Evolutionary conservation across 2,888 invertebrate species (phyloP), one percentile per base, ranked within the genome.

Genomic region (Cartodere bifasciata): DNA sequence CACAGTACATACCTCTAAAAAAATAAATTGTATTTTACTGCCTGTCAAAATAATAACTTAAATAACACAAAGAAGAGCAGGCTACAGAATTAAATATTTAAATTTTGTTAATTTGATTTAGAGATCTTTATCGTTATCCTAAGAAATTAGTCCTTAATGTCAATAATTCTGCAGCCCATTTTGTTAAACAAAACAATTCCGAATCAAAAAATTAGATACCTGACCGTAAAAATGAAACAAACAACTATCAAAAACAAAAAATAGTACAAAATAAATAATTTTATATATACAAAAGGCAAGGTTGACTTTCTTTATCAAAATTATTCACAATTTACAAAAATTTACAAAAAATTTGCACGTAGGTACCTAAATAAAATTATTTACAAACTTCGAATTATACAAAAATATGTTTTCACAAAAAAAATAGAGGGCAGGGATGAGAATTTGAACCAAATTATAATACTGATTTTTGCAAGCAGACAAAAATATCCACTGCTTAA

Each of bases 1-100:
- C 58, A 58, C 44, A 53, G 58, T 58, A 58, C 58, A 58, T 57
- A 58, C 58, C 51, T 46, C 39, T 44, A 47, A 49, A 50, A 49
- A 49, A 52, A 48, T 40, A 45, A 47, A 50, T 48, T 52, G 52
- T 49, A 54, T 49, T 53, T 50, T 53, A 48, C 49, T 48, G 50
- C 39, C 39, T 45, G 41, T 44, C 34, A 43, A 31, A 23, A 9
- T 6, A 9, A 23, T 9, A 17, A 17, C n/a, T 17, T 17, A 9
- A 17, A 17, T 17, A 9, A 17, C n/a, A 17, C n/a, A 6, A 9
- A 17, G n/a, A 7, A 17, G 6, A 6, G 6, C 6, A 9, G 6
- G n/a, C n/a, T 17, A 17, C n/a, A 9, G 6, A 17, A n/a, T n/a
- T n/a, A n/a, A n/a, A n/a, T n/a, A n/a, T n/a, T n/a, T n/a, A n/a